These are phyloP conservation scores for Proterorhinus semilunaris DNA, from an alignment of 2,113 vertebrate species.

Conservation along the genomic window DNA sequence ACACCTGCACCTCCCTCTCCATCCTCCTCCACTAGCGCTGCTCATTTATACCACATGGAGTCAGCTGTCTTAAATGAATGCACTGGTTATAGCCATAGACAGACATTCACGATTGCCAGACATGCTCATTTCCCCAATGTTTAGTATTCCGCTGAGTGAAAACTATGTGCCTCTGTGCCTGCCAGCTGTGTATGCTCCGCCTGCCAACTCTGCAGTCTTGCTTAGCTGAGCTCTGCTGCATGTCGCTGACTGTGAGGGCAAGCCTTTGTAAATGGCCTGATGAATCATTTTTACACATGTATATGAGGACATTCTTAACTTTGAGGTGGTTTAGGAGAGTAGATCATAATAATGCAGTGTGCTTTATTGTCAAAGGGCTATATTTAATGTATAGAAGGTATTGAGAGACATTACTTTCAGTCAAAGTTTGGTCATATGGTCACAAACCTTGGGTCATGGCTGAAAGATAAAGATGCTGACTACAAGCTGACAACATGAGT, in stretches of 20 bases:
- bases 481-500: too few species aligned
- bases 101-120: neutral
- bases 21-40: constrained; percentile 13
- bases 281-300: constrained; percentile 7
- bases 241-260: constrained; percentile 27
- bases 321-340: neutral
- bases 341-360: neutral
- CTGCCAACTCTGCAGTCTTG: constrained; percentile 37
- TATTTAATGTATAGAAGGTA: too few species aligned
- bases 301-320: neutral
- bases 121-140: constrained; percentile 16
- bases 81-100: constrained; percentile 10
- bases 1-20: constrained; percentile 44
- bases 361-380: too few species aligned
- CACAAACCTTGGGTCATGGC: too few species aligned
- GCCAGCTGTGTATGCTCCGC: constrained; percentile 25
- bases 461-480: too few species aligned
- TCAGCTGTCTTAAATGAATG: neutral
- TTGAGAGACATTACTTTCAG: too few species aligned
- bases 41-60: constrained; percentile 5
- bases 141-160: constrained; percentile 8
- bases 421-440: too few species aligned
- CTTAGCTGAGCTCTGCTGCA: constrained; percentile 22
- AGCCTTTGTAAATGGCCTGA: constrained; percentile 14
- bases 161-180: constrained; percentile 4